These are phyloP conservation scores for Apogon hyalosoma DNA, from an alignment of 2,797 vertebrate species.

Conservation along the genomic window DNA sequence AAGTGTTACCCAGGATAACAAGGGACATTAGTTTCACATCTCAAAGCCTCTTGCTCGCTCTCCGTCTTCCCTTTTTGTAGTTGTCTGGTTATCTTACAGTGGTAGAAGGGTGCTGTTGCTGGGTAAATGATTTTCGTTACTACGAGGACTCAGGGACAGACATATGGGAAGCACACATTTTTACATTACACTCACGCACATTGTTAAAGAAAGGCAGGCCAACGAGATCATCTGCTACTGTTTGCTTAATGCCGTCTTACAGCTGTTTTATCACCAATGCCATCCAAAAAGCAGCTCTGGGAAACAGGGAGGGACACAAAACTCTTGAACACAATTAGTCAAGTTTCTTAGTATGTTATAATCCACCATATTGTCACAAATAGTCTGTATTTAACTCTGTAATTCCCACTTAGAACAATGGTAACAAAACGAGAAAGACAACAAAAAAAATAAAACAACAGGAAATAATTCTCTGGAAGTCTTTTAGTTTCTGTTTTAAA, in stretches of 20 bases:
- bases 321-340: conserved; percentile 59
- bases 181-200: conserved; percentile 30
- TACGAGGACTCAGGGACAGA: conserved; percentile 50
- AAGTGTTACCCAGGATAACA: conserved; percentile 65
- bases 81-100: conserved; percentile 62
- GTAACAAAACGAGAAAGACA: conserved; percentile 78
- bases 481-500: conserved; percentile 67
- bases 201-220: conserved; percentile 43
- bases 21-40: conserved; percentile 75
- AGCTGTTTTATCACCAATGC: conserved; percentile 32
- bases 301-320: conserved; percentile 73
- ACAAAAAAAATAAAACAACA: conserved; percentile 70
- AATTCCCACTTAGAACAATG: conserved; percentile 79
- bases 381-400: conserved; percentile 73
- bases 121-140: conserved; percentile 48
- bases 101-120: conserved; percentile 42
- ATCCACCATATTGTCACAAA: conserved; percentile 76
- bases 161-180: conserved; percentile 47
- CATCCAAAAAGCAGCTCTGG: conserved; percentile 54
- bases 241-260: conserved; percentile 36
- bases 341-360: conserved; percentile 63
- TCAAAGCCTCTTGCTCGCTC: conserved; percentile 57
- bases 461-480: conserved; percentile 74
- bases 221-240: conserved; percentile 45
- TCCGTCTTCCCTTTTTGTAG: conserved; percentile 30